Evolutionary conservation across 2,888 invertebrate species (phyloP), one percentile per base, ranked within the genome.

Genomic region (Fragum whitleyi): DNA sequence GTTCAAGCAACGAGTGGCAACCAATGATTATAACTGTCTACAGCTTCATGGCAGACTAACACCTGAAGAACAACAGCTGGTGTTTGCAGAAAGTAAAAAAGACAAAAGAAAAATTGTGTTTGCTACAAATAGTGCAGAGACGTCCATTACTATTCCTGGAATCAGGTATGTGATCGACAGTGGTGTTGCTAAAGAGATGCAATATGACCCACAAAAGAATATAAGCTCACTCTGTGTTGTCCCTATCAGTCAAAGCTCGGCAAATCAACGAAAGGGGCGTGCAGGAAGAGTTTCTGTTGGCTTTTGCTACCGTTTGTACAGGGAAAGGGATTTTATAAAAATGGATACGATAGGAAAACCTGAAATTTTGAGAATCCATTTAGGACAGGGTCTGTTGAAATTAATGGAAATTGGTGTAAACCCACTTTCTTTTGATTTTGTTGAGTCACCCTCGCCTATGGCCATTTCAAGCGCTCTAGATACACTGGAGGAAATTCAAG

Each of bases 101-200:
- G 88, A 89, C 6, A 85, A 83, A 39, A 82, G 94, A 53, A 94
- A 94, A 85, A 85, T 94, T 16, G 91, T 94, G 3, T 93, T 94
- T 90, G 92, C 94, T 2, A 94, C 94, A 26, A 94, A 94, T 87
- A 91, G 92, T 83, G 94, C 94, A 5, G 94, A 94, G 82, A 94
- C 94, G 2, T 94, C 94, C 6, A 86, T 94, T 3, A 94, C 94
- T 6, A 94, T 94, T 61, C 92, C 93, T 42, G 94, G 93, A 7
- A 91, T 94, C 19, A 91, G 89, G 65, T 94, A 92, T 87, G 94
- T 94, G 3, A 85, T 94, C 16, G 94, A 94, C 82, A 91, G 92
- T 29, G 94, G 94, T 0, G 76, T 92, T 36, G 92, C 88, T 5
- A 94, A 94, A 75, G 93, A 94, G 83, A 92, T 90, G 80, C 82